These are phyloP conservation scores for Gonocerus acuteangulatus DNA, from an alignment of 2,888 invertebrate genomes.

Conservation along the genomic window DNA sequence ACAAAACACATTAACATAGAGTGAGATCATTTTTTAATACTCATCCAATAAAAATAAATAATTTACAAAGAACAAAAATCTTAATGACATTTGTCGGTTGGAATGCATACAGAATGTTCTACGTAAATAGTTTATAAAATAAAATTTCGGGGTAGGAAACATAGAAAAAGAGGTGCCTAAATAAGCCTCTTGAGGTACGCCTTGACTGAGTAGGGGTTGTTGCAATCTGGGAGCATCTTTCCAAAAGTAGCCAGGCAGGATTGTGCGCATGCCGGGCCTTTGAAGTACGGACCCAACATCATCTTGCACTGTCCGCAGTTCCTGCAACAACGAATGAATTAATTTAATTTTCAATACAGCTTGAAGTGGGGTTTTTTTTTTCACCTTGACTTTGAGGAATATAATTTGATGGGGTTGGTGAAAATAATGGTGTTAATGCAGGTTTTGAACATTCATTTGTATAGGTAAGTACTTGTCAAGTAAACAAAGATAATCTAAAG, in stretches of 20 bases:
- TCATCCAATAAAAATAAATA: too few species aligned
- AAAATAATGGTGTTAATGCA: too few species aligned
- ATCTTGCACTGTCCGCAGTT: slow-evolving; percentile 85
- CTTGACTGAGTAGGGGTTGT: slow-evolving; percentile 47
- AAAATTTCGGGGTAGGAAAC: too few species aligned
- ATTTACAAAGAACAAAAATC: too few species aligned
- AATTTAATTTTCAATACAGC: neutral
- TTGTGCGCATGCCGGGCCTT: slow-evolving; percentile 76
- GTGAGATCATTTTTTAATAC: too few species aligned
- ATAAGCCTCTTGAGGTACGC: slow-evolving; percentile 42
- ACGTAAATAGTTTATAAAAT: too few species aligned
- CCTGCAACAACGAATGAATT: slow-evolving; percentile 37
- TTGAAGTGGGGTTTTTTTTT: neutral
- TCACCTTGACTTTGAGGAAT: neutral
- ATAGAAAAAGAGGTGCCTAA: too few species aligned
- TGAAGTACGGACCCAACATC: slow-evolving; percentile 78
- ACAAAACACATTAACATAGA: too few species aligned
- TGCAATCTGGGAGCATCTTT: slow-evolving; percentile 46
- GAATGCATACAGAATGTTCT: too few species aligned
- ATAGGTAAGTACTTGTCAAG: too few species aligned
- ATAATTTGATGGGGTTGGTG: neutral
- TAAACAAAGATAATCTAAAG: too few species aligned
- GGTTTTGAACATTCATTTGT: neutral
- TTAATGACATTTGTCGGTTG: too few species aligned
- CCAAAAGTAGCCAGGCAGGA: slow-evolving; percentile 55